These are phyloP conservation scores for Tenthredo livida DNA, from an alignment of 2,888 invertebrate species.

Conservation along the genomic window DNA sequence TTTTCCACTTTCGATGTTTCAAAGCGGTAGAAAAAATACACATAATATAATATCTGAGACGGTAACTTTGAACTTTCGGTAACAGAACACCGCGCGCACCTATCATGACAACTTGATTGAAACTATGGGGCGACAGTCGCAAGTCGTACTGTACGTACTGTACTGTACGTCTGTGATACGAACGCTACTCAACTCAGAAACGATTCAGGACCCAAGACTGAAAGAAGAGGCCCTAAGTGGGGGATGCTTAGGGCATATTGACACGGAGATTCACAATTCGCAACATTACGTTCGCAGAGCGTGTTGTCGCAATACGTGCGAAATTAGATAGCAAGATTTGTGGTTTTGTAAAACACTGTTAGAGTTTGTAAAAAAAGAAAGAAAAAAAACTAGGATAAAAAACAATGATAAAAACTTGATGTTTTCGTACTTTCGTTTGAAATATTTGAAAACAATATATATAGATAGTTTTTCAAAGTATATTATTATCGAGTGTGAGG, in stretches of 20 bases:
- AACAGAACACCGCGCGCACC: constrained; percentile 15
- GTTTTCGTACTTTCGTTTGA: neutral
- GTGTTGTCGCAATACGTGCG: neutral
- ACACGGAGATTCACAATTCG: neutral
- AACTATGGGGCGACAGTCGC: constrained; percentile 9
- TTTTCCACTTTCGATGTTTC: constrained; percentile 8
- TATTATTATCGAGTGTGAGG: neutral
- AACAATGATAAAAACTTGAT: neutral
- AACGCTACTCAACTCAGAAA: neutral
- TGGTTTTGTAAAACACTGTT: neutral
- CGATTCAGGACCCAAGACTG: neutral
- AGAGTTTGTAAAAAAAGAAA: neutral
- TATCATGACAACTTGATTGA: constrained; percentile 8
- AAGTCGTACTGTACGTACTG: neutral
- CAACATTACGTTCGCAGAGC: neutral
- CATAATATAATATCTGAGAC: neutral
- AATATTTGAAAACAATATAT: neutral
- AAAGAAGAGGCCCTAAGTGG: constrained; percentile 1
- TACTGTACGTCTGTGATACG: neutral
- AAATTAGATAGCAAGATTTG: neutral
- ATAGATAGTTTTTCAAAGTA: neutral
- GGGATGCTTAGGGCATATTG: neutral
- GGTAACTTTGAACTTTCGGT: neutral
- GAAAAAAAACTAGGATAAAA: neutral
- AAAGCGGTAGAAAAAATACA: neutral